Evolutionary conservation across 2,797 vertebrate genomes (phyloP).

Genomic region (Carduelis carduelis): DNA sequence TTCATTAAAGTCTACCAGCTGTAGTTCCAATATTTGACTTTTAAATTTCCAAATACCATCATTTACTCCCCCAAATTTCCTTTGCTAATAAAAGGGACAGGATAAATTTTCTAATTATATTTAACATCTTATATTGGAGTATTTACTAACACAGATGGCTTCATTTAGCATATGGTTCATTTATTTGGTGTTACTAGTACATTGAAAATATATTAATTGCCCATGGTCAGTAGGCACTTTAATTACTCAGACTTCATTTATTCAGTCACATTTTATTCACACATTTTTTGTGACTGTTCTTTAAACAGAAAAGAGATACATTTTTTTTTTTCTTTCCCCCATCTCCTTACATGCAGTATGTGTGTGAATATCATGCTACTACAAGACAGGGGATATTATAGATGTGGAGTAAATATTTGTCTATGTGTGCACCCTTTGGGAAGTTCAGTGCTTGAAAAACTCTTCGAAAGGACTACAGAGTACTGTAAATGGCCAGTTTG

Average conservation of each 20-base stretch:
- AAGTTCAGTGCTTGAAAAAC: background rate
- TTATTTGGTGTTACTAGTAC: background rate
- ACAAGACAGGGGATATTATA: background rate
- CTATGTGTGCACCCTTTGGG: background rate
- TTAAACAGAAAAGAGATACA: background rate
- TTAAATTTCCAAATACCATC: background rate
- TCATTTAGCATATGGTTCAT: background rate
- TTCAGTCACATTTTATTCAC: background rate
- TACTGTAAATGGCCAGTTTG: background rate
- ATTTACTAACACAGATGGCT: background rate
- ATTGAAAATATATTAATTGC: background rate
- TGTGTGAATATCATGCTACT: background rate
- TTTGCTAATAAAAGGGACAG: background rate
- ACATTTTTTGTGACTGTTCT: background rate
- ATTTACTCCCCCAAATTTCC: background rate
- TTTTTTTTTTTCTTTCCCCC: accelerated
- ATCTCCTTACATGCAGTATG: background rate
- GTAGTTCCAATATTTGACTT: background rate
- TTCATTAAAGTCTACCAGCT: background rate
- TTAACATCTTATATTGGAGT: background rate
- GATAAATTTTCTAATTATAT: background rate
- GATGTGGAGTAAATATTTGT: background rate
- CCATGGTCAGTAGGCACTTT: background rate
- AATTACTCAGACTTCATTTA: background rate
- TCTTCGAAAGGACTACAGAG: background rate